A percentile compares a stretch with the other conserved stretches of the same genome.
Evolutionary conservation across 2,888 invertebrate species (phyloP).

Genomic region (Stomorhina lunata): DNA sequence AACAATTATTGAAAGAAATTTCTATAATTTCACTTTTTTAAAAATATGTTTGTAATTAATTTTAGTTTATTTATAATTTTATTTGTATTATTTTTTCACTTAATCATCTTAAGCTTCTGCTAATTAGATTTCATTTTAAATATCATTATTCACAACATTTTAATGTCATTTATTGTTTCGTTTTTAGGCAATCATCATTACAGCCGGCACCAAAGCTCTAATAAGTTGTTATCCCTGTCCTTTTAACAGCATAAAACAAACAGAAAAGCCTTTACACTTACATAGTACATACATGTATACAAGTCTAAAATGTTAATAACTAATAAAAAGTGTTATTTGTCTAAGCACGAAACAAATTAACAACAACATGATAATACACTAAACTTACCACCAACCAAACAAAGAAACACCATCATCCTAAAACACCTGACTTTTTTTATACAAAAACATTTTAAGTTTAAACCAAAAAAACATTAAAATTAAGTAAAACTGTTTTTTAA

Average conservation of each 20-base stretch:
- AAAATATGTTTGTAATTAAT: not conserved
- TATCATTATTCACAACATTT: slow-evolving; percentile 55
- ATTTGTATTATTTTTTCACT: not conserved
- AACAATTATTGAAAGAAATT: not conserved
- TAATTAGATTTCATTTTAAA: not conserved
- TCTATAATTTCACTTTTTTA: not conserved
- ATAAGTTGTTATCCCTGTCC: slow-evolving; percentile 61
- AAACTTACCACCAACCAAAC: not conserved
- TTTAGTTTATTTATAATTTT: slow-evolving; percentile 5
- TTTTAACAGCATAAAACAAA: slow-evolving; percentile 30
- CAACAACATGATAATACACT: not conserved
- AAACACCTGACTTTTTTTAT: slow-evolving; percentile 16
- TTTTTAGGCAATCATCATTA: slow-evolving; percentile 75
- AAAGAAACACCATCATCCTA: not conserved
- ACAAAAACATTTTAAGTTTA: slow-evolving; percentile 2
- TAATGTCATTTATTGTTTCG: slow-evolving; percentile 72
- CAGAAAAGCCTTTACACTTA: too few species aligned
- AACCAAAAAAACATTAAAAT: not conserved
- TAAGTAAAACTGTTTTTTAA: not conserved
- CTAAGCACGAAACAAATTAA: not conserved
- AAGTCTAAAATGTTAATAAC: slow-evolving; percentile 6
- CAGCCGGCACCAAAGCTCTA: slow-evolving; percentile 77
- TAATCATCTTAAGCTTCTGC: not conserved
- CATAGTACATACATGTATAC: slow-evolving; percentile 32
- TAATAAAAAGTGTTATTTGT: slow-evolving; percentile 15